phyloP scores from a whole-genome alignment of 2,113 vertebrate genomes.

The Conger conger region DNA sequence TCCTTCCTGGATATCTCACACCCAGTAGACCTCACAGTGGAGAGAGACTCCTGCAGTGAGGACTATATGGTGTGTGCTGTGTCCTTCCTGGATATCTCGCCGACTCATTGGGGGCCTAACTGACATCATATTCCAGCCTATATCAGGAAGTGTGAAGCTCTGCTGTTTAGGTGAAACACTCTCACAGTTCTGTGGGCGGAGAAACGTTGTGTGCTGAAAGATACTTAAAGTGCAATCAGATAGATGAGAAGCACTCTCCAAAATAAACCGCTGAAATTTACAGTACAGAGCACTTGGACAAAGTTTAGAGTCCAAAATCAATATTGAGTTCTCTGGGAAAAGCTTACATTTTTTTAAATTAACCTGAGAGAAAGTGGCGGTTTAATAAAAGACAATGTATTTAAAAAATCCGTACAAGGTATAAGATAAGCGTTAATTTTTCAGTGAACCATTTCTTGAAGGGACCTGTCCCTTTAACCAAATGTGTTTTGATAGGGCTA shows the following conservation, averaged over 20 bases:
- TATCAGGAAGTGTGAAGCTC: background rate
- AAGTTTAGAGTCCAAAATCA: background rate
- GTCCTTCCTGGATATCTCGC: background rate
- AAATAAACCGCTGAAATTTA: too few species aligned
- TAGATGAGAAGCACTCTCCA: too few species aligned
- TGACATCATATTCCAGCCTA: background rate
- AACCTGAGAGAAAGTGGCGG: background rate
- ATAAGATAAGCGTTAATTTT: background rate
- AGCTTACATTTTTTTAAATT: background rate
- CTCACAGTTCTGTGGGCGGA: too few species aligned
- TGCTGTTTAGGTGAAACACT: too few species aligned
- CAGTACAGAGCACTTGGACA: too few species aligned
- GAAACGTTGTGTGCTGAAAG: too few species aligned
- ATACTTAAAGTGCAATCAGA: too few species aligned
- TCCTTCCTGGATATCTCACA: too few species aligned
- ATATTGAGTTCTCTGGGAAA: background rate
- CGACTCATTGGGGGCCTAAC: background rate
- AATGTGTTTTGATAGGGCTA: too few species aligned
- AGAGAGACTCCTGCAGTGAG: background rate
- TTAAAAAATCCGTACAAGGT: background rate
- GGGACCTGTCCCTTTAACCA: too few species aligned
- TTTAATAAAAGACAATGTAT: background rate
- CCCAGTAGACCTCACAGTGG: background rate
- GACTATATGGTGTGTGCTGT: background rate
- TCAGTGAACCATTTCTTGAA: too few species aligned